phyloP scores from a whole-genome alignment of 2,113 vertebrate species.

The Thalassoma bifasciatum region DNA sequence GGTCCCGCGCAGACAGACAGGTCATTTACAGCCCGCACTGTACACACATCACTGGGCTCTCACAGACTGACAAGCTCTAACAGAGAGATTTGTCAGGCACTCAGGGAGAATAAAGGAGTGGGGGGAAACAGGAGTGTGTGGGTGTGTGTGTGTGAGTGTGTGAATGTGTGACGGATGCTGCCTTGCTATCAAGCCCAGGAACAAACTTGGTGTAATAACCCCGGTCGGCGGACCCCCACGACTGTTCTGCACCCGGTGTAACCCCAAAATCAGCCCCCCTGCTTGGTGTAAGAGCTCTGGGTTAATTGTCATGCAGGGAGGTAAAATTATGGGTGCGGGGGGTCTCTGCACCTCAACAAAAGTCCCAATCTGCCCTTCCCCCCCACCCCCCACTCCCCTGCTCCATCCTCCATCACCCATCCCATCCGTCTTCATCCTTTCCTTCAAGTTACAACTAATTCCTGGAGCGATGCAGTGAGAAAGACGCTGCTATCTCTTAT shows the following conservation, averaged over 20 bases:
- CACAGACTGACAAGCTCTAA: conserved; percentile 71
- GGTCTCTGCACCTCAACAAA: conserved; percentile 94
- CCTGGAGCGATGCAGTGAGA: conserved; percentile 82
- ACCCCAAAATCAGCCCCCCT: conserved; percentile 71
- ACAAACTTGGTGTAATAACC: conserved; percentile 68
- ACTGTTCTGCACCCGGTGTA: conserved; percentile 58
- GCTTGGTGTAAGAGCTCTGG: conserved; percentile 76
- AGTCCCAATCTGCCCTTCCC: conserved; percentile 67
- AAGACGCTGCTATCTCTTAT: conserved; percentile 91
- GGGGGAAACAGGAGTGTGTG: conserved; percentile 42
- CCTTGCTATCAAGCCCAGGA: conserved; percentile 56
- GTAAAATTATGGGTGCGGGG: conserved; percentile 94
- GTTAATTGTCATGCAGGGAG: conserved; percentile 97
- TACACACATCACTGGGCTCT: conserved; percentile 70
- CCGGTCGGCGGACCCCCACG: conserved; percentile 55
- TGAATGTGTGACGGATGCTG: conserved; percentile 7
- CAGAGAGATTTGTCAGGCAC: conserved; percentile 77
- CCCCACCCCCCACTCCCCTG: background rate
- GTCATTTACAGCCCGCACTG: conserved; percentile 72
- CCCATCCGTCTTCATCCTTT: conserved; percentile 81
- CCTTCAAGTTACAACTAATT: conserved; percentile 96
- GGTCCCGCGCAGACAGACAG: conserved; percentile 76
- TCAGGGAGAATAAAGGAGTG: conserved; percentile 71
- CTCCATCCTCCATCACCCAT: background rate
- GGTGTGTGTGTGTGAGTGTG: conserved; percentile 22